These are phyloP conservation scores for Aradophagus sp. DNA, from an alignment of 1,140 invertebrate genomes.

Conservation along the genomic window DNA sequence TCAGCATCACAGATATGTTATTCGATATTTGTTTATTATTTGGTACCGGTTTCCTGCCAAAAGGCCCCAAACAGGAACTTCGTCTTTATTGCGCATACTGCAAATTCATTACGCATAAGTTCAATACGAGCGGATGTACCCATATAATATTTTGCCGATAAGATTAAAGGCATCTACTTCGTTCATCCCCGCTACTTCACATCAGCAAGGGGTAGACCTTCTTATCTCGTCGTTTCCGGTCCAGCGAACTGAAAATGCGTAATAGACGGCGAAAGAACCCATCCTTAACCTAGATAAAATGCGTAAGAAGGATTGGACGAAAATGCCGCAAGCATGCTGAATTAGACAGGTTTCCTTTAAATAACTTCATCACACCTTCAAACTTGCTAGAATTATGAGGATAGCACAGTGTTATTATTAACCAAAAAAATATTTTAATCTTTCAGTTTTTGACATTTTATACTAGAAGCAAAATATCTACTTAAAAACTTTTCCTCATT, in stretches of 20 bases:
- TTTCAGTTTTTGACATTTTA: too few relatives aligned
- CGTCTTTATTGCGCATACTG: conserved; percentile 44
- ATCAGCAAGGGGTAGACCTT: conserved; percentile 60
- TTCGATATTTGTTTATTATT: too few relatives aligned
- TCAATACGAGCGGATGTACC: conserved; percentile 59
- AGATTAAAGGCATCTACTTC: conserved; percentile 59
- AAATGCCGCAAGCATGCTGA: conserved; percentile 37
- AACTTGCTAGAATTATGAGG: conserved; percentile 15
- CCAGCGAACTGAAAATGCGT: conserved; percentile 74
- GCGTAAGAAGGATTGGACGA: conserved; percentile 40
- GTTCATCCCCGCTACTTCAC: conserved; percentile 49
- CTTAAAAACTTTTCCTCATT: too few relatives aligned
- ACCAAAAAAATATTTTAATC: neutral
- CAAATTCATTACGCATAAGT: conserved; percentile 65
- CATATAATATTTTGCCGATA: conserved; percentile 68
- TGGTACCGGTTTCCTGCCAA: too few relatives aligned
- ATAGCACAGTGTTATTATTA: neutral
- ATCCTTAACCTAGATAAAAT: conserved; percentile 55
- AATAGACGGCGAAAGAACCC: conserved; percentile 69
- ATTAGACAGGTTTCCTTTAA: conserved; percentile 34
- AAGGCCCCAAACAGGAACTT: too few relatives aligned
- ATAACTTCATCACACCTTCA: conserved; percentile 16
- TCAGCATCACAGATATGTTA: too few relatives aligned
- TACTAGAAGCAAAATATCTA: too few relatives aligned
- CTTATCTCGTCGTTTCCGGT: conserved; percentile 75